Base-by-base conservation (phyloP, 2,113 vertebrate species). In the Hipposideros armiger region DNA sequence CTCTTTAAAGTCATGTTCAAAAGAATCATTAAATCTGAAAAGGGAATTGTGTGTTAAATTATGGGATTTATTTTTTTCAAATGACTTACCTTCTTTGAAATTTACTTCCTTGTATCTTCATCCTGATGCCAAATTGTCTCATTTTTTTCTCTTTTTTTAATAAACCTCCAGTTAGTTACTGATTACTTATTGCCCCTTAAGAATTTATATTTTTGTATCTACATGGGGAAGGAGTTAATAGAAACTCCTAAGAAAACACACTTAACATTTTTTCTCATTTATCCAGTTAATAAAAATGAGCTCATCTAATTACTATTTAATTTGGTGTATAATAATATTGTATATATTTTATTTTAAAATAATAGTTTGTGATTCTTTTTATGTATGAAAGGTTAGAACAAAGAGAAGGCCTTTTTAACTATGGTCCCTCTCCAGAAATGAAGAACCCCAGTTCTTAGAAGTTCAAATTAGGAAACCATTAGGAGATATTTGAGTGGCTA, bases 401-500 rank as follows among this genome's bases (percentile, higher is more conserved):
- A 66, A 95, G 14, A 66, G n/a, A 86, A 81, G 24, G 14, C 26
- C 28, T 90, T 24, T 91, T 95, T 73, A 26, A 95, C 56, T 76
- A 45, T 36, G 47, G 2, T 90, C 7, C 32, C 17, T 92, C 11
- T 97, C 64, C 45, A 93, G 74, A 95, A 92, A 90, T 82, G 14
- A 30, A 40, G 95, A 69, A 94, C 45, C 9, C 50, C 30, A 85
- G 2, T 60, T 86, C 85, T 91, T 94, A 88, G 52, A 16, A 87
- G 74, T 91, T 97, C 89, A 95, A 0, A 66, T 94, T 95, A 93
- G 84, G 83, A 97, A 95, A 94, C 67, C 78, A 81, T 89, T 95
- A 90, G 47, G 69, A 91, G 40, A 17, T 82, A 52, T 77, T 87
- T 88, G 88, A 58, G 42, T 95, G 72, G 76, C 76, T 85, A 3